Conservation (phyloP, 2,113 vertebrate genomes). For the Lates calcarifer region DNA sequence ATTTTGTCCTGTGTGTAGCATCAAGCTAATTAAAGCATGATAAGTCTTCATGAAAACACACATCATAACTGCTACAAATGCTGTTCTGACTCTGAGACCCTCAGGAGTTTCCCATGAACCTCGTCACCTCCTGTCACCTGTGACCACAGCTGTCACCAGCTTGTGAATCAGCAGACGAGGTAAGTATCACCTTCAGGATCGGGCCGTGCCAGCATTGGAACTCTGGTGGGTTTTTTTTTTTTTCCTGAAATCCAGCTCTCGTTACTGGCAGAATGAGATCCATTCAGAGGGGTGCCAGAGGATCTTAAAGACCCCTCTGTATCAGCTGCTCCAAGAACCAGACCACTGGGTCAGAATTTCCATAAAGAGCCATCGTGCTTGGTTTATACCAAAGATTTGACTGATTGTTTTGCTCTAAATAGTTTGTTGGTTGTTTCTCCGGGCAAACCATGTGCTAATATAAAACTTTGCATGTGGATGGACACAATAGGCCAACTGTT, state of each 20-base stretch:
- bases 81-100: not conserved
- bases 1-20: too few species aligned
- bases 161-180: slow-evolving; percentile 28
- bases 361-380: slow-evolving; percentile 35
- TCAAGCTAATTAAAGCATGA: not conserved
- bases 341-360: slow-evolving; percentile 54
- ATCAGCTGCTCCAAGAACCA: slow-evolving; percentile 28
- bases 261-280: slow-evolving; percentile 52
- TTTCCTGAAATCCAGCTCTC: slow-evolving; percentile 43
- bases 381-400: slow-evolving; percentile 29
- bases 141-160: slow-evolving; percentile 22
- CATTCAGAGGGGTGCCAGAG: slow-evolving; percentile 42
- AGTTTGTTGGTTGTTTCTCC: slow-evolving; percentile 65
- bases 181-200: slow-evolving; percentile 38
- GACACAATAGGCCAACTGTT: slow-evolving; percentile 71
- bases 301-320: slow-evolving; percentile 63
- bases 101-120: slow-evolving; percentile 1
- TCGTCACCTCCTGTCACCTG: slow-evolving; percentile 44
- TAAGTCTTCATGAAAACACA: not conserved
- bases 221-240: slow-evolving; percentile 45
- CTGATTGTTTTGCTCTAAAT: slow-evolving; percentile 54
- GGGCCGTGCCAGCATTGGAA: slow-evolving; percentile 11
- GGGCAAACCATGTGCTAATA: slow-evolving; percentile 62
- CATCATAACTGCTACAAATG: not conserved
- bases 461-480: slow-evolving; percentile 63